Evolutionary conservation across 2,888 invertebrate genomes (phyloP).

Genomic region (Melanchra persicariae): DNA sequence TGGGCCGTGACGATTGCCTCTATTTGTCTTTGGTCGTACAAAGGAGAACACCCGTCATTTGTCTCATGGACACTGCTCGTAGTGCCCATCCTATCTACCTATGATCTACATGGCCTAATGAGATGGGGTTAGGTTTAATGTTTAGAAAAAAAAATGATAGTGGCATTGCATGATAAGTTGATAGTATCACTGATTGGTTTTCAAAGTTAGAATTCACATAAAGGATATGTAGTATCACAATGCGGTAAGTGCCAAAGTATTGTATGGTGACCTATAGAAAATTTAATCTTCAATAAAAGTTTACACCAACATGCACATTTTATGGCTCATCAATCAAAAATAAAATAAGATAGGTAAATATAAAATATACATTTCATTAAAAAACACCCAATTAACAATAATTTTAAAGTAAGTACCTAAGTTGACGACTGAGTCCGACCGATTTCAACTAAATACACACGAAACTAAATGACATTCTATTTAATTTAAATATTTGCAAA

Average conservation of each 20-base stretch:
- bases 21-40: conserved; percentile 80
- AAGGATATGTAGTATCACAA: background rate
- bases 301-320: too few species aligned
- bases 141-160: background rate
- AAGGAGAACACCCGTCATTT: conserved; percentile 66
- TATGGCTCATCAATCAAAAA: too few species aligned
- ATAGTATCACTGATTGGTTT: background rate
- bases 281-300: too few species aligned
- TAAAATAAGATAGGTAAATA: too few species aligned
- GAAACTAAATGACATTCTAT: background rate
- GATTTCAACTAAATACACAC: background rate
- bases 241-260: too few species aligned
- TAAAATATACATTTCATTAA: too few species aligned
- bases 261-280: too few species aligned
- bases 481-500: conserved; percentile 29
- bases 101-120: conserved; percentile 19
- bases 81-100: conserved; percentile 13
- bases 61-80: conserved; percentile 54
- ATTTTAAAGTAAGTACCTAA: background rate
- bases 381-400: too few species aligned
- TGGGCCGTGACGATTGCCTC: conserved; percentile 80
- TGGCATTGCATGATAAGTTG: background rate
- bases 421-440: background rate
- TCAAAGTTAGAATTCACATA: background rate
- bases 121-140: background rate